Base-by-base conservation (phyloP, 1,140 invertebrate genomes). In the Hylaeus volcanicus region DNA sequence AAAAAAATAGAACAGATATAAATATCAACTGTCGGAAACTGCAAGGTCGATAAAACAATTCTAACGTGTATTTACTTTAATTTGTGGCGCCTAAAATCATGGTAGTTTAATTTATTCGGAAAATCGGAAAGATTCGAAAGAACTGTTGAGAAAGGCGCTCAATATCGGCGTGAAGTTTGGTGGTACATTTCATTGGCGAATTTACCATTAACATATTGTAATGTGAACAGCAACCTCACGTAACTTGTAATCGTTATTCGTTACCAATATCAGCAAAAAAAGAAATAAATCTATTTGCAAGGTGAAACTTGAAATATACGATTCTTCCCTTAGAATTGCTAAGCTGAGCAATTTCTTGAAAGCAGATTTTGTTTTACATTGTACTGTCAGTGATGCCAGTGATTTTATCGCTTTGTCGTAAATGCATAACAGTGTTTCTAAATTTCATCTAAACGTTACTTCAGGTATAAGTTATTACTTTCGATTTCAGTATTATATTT, bases 391-490 rank as follows among this genome's bases (percentile, higher is more conserved):
- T 37, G 8, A 14, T 55, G 37, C 41, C 8, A 37, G 45, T 48
- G 45, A 8, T 48, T 48, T 64, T 11, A 15, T 12, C 45, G 45
- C 4, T 39, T 53, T 26, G 8, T 65, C 45, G 9, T 74, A 71
- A 74, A 80, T 73, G 70, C 71, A 6, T 43, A 82, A 72, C 9
- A 80, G 53, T 74, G 51, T 11, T 51, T 51, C 5, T 11, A 26
- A 65, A 64, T 65, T 74, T 6, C 73, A 48, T 72, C 65, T 74
- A 15, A 74, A 73, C 39, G 43, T 56, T 56, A 11, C 43, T 64
- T 45, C 70, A 73, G 71, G 71, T 78, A 65, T 8, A 79, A 15
- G 56, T 56, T 58, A 56, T 48, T 56, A 64, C 9, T 64, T 73
- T 43, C 3, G 45, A 53, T 63, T 69, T 48, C 26, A 68, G 14